These are phyloP conservation scores for Acestrorhynchus altus DNA, from an alignment of 2,797 vertebrate species.

Conservation along the genomic window DNA sequence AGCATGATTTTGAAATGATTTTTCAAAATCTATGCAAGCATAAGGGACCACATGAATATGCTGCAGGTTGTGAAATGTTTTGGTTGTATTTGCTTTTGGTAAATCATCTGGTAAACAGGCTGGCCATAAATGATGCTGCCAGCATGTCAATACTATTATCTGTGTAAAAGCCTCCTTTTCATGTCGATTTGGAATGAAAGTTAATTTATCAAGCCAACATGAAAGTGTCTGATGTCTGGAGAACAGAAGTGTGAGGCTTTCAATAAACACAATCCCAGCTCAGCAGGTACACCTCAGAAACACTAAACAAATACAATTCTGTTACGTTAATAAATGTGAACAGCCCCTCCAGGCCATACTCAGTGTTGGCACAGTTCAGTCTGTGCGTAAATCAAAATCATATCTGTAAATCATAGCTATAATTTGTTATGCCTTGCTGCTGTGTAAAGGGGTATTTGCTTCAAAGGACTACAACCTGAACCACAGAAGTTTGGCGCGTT, in stretches of 20 bases:
- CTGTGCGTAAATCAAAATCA: slow-evolving; percentile 19
- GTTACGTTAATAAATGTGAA: neutral
- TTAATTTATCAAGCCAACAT: neutral
- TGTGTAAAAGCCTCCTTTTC: neutral
- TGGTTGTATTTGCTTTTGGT: neutral
- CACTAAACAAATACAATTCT: neutral
- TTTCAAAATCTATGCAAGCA: neutral
- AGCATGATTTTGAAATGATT: neutral
- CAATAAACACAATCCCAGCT: neutral
- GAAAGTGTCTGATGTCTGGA: neutral
- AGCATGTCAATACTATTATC: neutral
- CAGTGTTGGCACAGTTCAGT: neutral
- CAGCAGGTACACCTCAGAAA: neutral
- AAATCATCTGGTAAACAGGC: neutral
- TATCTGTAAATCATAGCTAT: neutral
- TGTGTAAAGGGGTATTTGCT: slow-evolving; percentile 73
- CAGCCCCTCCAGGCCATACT: neutral
- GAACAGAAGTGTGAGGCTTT: neutral
- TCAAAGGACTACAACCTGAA: slow-evolving; percentile 57
- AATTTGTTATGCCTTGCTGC: slow-evolving; percentile 30
- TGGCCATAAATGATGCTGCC: neutral
- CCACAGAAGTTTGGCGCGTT: slow-evolving; percentile 27
- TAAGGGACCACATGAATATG: neutral
- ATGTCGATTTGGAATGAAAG: neutral
- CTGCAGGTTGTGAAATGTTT: slow-evolving; percentile 1